Base-by-base conservation (phyloP, 1,140 invertebrate genomes). In the Drosophila nasuta region DNA sequence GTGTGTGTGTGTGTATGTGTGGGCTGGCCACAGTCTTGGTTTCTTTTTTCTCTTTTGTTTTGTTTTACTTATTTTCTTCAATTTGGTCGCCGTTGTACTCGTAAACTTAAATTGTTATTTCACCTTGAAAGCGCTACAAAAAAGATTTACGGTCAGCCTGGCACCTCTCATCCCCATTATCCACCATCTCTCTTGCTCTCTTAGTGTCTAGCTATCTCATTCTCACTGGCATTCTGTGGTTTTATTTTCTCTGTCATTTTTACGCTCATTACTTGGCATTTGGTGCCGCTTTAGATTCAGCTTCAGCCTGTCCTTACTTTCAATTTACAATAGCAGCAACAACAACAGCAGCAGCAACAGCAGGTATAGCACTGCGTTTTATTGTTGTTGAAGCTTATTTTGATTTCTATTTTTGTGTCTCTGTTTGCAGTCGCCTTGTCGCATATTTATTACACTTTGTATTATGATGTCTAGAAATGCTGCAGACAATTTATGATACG, bases 61-160 rank as follows among this genome's bases (percentile, higher is more conserved):
- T 15, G 15, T 69, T 64, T 1, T 56, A n/a, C 41, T 45, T 35
- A 33, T 65, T 65, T 25, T 45, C 51, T 45, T 65, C 25, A 54
- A 65, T 54, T 46, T 46, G 41, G 20, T 78, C 76, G 67, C 67
- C 72, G 64, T 65, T 82, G 82, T 88, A 88, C 41, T 74, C 65
- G 65, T 74, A 69, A 88, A 88, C 83, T 87, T 88, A 88, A 87
- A 87, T 88, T 87, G 80, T 87, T 87, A 87, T 87, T 87, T 87
- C 79, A 88, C 83, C 83, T 87, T 87, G 73, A 87, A 83, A 88
- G 83, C 80, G 80, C 81, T 46, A 79, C 83, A 88, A 88, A 88
- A 79, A 59, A 88, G 85, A 87, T 87, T 87, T 88, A 87, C 77
- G 69, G 76, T 82, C 69, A 67, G 64, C 80, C 69, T 78, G 68